Evolutionary conservation across 2,888 invertebrate species (phyloP).

Genomic region (Gari tellinella): DNA sequence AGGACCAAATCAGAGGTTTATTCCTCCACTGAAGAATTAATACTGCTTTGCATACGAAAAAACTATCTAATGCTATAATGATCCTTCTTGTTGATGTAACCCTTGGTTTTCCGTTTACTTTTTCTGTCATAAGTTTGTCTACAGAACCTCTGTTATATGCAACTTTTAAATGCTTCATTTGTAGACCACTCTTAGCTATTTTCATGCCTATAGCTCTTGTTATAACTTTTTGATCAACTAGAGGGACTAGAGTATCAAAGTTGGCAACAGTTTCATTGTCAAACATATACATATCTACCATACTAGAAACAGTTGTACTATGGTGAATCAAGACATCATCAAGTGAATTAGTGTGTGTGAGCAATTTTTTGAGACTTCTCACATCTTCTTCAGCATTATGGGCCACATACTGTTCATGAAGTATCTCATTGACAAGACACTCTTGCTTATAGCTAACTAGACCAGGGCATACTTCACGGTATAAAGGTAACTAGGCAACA

Average conservation of each 20-base stretch:
- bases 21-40: too few species aligned
- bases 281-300: background rate
- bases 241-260: background rate
- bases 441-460: too few species aligned
- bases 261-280: background rate
- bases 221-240: background rate
- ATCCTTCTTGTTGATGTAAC: background rate
- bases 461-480: too few species aligned
- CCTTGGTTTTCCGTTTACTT: conserved; percentile 2
- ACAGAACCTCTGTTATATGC: background rate
- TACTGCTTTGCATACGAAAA: too few species aligned
- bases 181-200: conserved; percentile 8
- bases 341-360: background rate
- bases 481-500: too few species aligned
- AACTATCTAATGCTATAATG: background rate
- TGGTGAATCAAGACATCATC: background rate
- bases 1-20: too few species aligned
- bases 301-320: background rate
- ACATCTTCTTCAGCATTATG: conserved; percentile 24
- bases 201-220: background rate
- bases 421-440: conserved; percentile 5
- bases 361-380: conserved; percentile 6
- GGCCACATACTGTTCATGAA: conserved; percentile 7
- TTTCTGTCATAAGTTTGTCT: background rate
- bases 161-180: conserved; percentile 2